Conservation (phyloP, 2,113 vertebrate species). For the Calidris pugnax region DNA sequence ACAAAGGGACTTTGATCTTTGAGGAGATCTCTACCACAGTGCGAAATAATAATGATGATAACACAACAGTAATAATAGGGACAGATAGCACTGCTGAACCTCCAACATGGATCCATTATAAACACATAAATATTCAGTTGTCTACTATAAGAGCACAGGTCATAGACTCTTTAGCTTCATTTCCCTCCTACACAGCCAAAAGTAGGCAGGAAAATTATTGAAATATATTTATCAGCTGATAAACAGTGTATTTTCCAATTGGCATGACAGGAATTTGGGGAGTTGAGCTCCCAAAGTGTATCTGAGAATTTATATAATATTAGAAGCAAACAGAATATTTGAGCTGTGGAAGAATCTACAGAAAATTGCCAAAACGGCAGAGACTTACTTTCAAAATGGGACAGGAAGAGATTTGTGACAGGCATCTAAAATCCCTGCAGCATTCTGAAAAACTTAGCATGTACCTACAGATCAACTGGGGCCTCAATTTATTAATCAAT, state of each 20-base stretch:
- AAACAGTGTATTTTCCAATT: not conserved
- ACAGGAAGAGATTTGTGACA: not conserved
- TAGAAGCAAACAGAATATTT: not conserved
- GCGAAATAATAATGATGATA: slow-evolving; percentile 33
- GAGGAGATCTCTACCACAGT: not conserved
- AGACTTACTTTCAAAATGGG: not conserved
- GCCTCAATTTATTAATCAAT: not conserved
- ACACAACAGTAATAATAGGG: slow-evolving; percentile 44
- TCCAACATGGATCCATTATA: slow-evolving; percentile 20
- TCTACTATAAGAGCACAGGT: slow-evolving; percentile 24
- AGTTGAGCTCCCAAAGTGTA: not conserved
- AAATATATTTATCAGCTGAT: not conserved
- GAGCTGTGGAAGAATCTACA: not conserved
- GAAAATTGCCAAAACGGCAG: not conserved
- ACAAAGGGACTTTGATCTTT: slow-evolving; percentile 37
- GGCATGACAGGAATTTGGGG: not conserved
- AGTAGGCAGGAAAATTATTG: not conserved
- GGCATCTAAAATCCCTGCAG: not conserved
- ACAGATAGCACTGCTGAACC: slow-evolving; percentile 26
- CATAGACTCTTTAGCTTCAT: slow-evolving; percentile 15
- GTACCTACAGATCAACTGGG: not conserved
- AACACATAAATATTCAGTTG: slow-evolving; percentile 48
- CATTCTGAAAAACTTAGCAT: not conserved
- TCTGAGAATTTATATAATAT: not conserved
- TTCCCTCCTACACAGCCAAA: slow-evolving; percentile 9